Percentiles rank a stretch among this genome's conserved stretches.
Evolutionary conservation across 1,140 invertebrate species (phyloP).

Genomic region (Apis mellifera): Amel_HAv3.1 CM009931.2:21446001-21446500

Average conservation of each 20-base stretch:
- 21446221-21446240: conserved; percentile 22
- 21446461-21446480: background rate
- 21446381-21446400: background rate
- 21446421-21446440: conserved; percentile 15
- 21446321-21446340: conserved; percentile 43
- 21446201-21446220: conserved; percentile 30
- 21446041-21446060: background rate
- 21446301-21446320: background rate
- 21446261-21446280: conserved; percentile 12
- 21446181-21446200: conserved; percentile 12
- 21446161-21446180: conserved; percentile 27
- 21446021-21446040: background rate
- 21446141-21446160: background rate
- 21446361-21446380: conserved; percentile 21
- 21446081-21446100: background rate
- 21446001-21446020: background rate
- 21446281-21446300: background rate
- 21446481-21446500: background rate
- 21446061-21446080: background rate
- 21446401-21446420: conserved; percentile 1
- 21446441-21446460: background rate
- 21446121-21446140: background rate
- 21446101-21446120: conserved; percentile 6
- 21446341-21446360: conserved; percentile 36
- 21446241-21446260: background rate